Evolutionary conservation across 2,797 vertebrate species (phyloP), one percentile per base, ranked within the genome.

Genomic region (Calcarius lapponicus): DNA sequence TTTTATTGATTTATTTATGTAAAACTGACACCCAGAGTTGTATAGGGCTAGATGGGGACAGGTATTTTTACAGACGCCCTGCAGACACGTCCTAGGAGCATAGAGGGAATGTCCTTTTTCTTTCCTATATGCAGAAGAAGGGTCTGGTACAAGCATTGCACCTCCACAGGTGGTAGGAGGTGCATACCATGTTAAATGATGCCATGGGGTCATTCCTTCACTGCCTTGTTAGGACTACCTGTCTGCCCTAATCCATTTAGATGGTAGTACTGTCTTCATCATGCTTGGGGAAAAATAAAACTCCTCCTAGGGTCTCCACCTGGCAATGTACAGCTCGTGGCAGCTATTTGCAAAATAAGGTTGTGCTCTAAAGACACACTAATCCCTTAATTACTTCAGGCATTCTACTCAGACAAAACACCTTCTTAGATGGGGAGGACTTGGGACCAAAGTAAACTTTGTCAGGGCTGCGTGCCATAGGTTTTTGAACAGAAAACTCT

Each of bases 161-260:
- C 5, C 34, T 76, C 36, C 25, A 11, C 5, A 22, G 26, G 8
- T 13, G 18, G 42, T 24, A 38, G 62, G 69, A 78, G 21, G 48
- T 36, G 24, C 11, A 0, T 11, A 21, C 38, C 17, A 1, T 32
- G 24, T 61, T 60, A 38, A n/a, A 54, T n/a, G 62, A 22, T 54
- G n/a, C n/a, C 11, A 6, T 21, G 22, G 42, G 19, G 29, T 45
- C 38, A 10, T 74, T 93, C 47, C 70, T 19, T 19, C 34, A 19
- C 31, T 62, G 47, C 28, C 17, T 26, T 2, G 2, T 57, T 34
- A 47, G 13, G 13, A 3, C 25, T 54, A 2, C n/a, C 10, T 0
- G 6, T 57, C n/a, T 62, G 25, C 72, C 53, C 34, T 83, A 7
- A 45, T 48, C 29, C 1, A 0, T 70, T 31, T 40, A 50, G 56